Evolutionary conservation across 2,113 vertebrate species (phyloP).

Genomic region (Rhodinocichla rosea): DNA sequence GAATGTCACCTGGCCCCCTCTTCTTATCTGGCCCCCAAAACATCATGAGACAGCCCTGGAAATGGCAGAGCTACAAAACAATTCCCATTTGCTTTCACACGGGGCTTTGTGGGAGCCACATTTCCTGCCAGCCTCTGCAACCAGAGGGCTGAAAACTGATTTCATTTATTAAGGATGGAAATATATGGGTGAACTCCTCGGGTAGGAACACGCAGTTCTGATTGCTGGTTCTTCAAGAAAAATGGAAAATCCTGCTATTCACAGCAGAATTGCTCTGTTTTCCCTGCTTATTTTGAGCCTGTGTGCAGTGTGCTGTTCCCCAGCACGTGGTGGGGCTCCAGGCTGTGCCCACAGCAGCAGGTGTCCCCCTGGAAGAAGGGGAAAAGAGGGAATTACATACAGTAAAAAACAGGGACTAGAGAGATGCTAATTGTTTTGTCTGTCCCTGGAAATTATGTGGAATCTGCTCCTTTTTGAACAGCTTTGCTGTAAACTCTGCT

Average conservation of each 20-base stretch:
- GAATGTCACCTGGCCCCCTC: background rate
- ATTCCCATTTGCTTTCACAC: background rate
- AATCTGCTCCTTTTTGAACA: background rate
- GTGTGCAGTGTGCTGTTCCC: background rate
- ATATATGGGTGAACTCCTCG: background rate
- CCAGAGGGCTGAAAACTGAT: background rate
- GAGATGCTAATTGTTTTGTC: background rate
- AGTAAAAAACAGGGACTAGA: background rate
- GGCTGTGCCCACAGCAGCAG: background rate
- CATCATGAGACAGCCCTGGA: background rate
- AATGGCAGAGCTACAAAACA: background rate
- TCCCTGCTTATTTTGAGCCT: background rate
- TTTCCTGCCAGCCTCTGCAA: background rate
- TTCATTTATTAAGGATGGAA: background rate
- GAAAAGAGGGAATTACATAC: background rate
- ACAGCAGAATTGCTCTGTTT: background rate
- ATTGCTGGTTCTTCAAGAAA: background rate
- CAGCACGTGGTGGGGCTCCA: background rate
- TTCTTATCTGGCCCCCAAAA: background rate
- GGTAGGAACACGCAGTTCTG: background rate
- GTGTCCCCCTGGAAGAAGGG: background rate
- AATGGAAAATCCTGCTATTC: background rate
- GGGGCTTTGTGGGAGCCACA: background rate
- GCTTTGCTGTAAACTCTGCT: background rate
- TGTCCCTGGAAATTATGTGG: background rate